Percentiles rank a stretch among this genome's conserved stretches.
These are phyloP conservation scores for Paradisaea rubra DNA, from an alignment of 2,113 vertebrate species.

Conservation along the genomic window DNA sequence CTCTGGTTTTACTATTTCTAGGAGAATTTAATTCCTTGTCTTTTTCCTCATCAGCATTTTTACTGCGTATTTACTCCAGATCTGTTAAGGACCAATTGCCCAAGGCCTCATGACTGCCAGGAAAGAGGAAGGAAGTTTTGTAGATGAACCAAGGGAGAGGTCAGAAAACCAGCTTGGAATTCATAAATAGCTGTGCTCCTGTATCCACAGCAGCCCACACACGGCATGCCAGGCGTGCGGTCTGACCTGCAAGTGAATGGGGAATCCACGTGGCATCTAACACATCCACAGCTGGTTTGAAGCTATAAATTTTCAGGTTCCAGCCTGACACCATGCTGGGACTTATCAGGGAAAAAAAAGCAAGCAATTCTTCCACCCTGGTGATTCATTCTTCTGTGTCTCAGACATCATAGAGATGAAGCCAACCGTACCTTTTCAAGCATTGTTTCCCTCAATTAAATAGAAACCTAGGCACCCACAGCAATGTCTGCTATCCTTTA, in stretches of 20 bases:
- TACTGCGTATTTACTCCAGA: neutral
- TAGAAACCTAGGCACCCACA: neutral
- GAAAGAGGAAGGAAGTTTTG: neutral
- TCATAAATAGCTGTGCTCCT: neutral
- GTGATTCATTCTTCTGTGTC: slow-evolving; percentile 6
- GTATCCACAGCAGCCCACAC: neutral
- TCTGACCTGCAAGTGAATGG: neutral
- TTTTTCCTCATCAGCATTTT: neutral
- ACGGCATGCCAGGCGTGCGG: accelerated
- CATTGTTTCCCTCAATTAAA: slow-evolving; percentile 22
- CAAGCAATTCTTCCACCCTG: neutral
- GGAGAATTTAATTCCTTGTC: neutral
- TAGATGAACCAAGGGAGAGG: neutral
- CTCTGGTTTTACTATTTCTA: neutral
- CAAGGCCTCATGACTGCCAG: neutral
- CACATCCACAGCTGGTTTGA: neutral
- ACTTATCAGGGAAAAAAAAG: neutral
- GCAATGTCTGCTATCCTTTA: neutral
- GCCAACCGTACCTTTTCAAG: neutral
- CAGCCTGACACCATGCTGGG: neutral
- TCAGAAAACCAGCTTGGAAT: neutral
- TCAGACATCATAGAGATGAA: slow-evolving; percentile 16
- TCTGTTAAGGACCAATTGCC: neutral
- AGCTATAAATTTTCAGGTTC: neutral
- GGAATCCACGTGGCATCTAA: neutral